Conservation (phyloP, 2,888 invertebrate genomes). For the Volucella inanis region DNA sequence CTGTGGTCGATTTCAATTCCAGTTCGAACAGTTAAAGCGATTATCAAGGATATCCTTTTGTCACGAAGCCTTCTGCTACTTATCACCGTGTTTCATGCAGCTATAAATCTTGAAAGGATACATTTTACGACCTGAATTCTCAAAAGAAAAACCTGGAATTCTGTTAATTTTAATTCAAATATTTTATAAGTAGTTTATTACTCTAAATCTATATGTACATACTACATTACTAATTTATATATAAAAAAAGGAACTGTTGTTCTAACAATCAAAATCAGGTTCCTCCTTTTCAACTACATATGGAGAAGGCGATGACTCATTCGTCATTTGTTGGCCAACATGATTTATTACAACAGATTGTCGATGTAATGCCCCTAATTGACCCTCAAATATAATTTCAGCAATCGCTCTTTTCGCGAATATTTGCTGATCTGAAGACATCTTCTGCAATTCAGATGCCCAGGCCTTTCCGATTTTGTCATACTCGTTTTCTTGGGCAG, state of each 20-base stretch:
- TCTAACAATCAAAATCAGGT: not conserved
- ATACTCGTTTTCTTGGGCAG: constrained; percentile 48
- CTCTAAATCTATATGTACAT: not conserved
- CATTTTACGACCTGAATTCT: too few species aligned
- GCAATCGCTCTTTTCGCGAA: constrained; percentile 71
- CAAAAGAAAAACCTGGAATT: too few species aligned
- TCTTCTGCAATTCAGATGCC: constrained; percentile 67
- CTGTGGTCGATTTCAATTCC: too few species aligned
- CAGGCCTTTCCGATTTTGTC: constrained; percentile 67
- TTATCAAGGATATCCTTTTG: too few species aligned
- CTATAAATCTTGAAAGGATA: too few species aligned
- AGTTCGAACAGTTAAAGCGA: too few species aligned
- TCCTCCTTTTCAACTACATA: not conserved
- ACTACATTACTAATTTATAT: not conserved
- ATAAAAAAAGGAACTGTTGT: too few species aligned
- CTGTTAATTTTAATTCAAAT: too few species aligned
- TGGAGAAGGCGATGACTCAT: not conserved
- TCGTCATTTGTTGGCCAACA: not conserved
- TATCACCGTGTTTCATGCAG: too few species aligned
- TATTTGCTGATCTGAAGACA: constrained; percentile 66
- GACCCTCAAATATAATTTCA: constrained; percentile 70
- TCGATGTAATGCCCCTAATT: constrained; percentile 54
- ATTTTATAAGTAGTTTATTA: not conserved
- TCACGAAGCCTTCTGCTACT: too few species aligned
- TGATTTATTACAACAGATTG: constrained; percentile 27